Conservation (phyloP, 2,888 invertebrate species). For the Agriopis aurantiaria region DNA sequence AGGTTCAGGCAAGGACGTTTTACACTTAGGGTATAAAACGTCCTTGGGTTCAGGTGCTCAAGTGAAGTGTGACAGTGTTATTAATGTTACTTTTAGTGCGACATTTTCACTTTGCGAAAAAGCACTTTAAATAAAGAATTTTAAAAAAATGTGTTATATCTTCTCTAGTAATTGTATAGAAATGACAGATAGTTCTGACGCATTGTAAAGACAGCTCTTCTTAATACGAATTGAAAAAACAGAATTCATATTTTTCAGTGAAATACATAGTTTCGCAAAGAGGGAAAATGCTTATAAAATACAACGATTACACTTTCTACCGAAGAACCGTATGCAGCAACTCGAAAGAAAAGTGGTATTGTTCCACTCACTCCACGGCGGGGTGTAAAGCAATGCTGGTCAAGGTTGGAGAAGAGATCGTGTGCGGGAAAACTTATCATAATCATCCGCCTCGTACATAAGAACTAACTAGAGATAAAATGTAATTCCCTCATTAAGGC, state of each 20-base stretch:
- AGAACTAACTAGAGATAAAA: not conserved
- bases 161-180: too few relatives aligned
- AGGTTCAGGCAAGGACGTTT: too few relatives aligned
- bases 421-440: conserved; percentile 11
- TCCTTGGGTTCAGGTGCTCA: too few relatives aligned
- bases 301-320: conserved; percentile 25
- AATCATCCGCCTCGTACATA: conserved; percentile 22
- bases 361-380: conserved; percentile 19
- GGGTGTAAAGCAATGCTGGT: conserved; percentile 26
- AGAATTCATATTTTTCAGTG: conserved; percentile 12
- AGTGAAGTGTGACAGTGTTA: too few relatives aligned
- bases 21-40: too few relatives aligned
- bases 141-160: too few relatives aligned
- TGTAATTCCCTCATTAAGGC: not conserved
- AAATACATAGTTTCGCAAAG: conserved; percentile 11
- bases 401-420: conserved; percentile 15
- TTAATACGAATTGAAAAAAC: not conserved
- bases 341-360: conserved; percentile 23
- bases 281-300: conserved; percentile 21
- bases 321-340: not conserved
- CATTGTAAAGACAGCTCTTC: too few relatives aligned
- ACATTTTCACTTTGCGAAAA: too few relatives aligned
- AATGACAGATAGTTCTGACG: not conserved
- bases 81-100: too few relatives aligned
- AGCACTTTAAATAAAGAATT: too few relatives aligned